phyloP scores from a whole-genome alignment of 2,113 vertebrate species.

The Oryzias woworae region DNA sequence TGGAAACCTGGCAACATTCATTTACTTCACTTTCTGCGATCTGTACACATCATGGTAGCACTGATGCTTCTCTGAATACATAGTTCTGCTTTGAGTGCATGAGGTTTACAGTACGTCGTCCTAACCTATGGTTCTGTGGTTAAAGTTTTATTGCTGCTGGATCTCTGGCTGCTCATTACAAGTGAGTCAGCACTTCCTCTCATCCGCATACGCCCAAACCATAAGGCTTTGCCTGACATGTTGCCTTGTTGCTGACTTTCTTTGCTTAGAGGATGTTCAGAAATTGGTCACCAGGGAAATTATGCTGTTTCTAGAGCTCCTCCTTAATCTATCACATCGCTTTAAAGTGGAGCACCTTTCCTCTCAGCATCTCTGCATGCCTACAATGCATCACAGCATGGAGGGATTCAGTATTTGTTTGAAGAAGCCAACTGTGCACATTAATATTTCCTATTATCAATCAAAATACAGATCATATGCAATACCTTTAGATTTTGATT shows the following conservation, averaged over 20 bases:
- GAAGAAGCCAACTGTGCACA: constrained; percentile 1
- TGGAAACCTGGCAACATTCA: constrained; percentile 1
- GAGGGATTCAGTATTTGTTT: constrained; percentile 16
- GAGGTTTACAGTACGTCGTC: constrained; percentile 51
- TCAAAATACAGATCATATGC: constrained; percentile 7
- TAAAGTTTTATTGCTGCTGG: constrained; percentile 72
- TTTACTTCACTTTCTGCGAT: constrained; percentile 12
- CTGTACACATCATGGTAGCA: constrained; percentile 26
- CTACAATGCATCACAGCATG: constrained; percentile 42
- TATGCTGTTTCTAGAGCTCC: constrained; percentile 67
- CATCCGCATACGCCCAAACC: constrained; percentile 28
- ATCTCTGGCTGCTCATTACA: constrained; percentile 77
- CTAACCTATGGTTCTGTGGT: constrained; percentile 71
- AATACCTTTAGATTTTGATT: constrained; percentile 4
- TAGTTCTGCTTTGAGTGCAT: constrained; percentile 47
- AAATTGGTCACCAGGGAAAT: constrained; percentile 83
- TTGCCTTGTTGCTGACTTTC: constrained; percentile 71
- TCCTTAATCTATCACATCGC: constrained; percentile 79
- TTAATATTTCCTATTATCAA: neutral
- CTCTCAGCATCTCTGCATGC: constrained; percentile 43
- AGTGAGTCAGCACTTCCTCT: constrained; percentile 68
- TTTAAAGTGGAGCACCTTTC: constrained; percentile 74
- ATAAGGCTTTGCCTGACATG: constrained; percentile 54
- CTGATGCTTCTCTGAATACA: constrained; percentile 37
- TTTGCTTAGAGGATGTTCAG: constrained; percentile 71